A percentile compares a stretch with the other conserved stretches of the same genome.
Evolutionary conservation across 2,113 vertebrate genomes (phyloP).

Genomic region (Pithys albifrons): DNA sequence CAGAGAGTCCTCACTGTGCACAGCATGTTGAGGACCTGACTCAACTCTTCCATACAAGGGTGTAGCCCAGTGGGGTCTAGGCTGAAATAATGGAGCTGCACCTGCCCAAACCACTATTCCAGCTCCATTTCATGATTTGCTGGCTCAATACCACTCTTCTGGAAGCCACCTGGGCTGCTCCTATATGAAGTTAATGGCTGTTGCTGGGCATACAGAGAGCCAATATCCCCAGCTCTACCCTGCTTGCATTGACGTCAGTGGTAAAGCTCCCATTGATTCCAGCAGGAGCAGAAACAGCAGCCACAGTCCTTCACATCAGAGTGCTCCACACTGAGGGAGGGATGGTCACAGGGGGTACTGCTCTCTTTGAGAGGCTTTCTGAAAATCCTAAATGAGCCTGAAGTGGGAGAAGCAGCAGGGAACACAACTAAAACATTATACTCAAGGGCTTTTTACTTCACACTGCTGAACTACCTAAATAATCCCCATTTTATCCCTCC

Average conservation of each 20-base stretch:
- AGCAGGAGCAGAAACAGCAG: not conserved
- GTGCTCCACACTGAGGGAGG: not conserved
- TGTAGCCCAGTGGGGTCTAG: not conserved
- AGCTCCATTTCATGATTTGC: not conserved
- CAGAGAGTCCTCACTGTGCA: not conserved
- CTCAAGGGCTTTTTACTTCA: not conserved
- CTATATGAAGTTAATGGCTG: not conserved
- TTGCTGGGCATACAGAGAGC: not conserved
- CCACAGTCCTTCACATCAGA: not conserved
- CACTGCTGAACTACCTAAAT: not conserved
- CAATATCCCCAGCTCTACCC: not conserved
- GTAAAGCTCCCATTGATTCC: slow-evolving; percentile 8
- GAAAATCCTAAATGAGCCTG: not conserved
- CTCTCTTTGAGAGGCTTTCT: not conserved
- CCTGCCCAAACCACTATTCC: not conserved
- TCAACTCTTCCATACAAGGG: rapidly evolving
- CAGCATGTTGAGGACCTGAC: not conserved
- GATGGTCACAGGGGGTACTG: not conserved
- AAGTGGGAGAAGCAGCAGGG: not conserved
- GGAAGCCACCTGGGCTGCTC: not conserved
- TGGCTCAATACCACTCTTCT: not conserved
- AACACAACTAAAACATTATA: not conserved
- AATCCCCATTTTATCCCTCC: not conserved
- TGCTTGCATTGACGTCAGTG: slow-evolving; percentile 4
- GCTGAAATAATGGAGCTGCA: not conserved